Percentiles rank a stretch among this genome's conserved stretches.
phyloP scores from a whole-genome alignment of 2,888 invertebrate species.

The Amphipyra tragopoginis region DNA sequence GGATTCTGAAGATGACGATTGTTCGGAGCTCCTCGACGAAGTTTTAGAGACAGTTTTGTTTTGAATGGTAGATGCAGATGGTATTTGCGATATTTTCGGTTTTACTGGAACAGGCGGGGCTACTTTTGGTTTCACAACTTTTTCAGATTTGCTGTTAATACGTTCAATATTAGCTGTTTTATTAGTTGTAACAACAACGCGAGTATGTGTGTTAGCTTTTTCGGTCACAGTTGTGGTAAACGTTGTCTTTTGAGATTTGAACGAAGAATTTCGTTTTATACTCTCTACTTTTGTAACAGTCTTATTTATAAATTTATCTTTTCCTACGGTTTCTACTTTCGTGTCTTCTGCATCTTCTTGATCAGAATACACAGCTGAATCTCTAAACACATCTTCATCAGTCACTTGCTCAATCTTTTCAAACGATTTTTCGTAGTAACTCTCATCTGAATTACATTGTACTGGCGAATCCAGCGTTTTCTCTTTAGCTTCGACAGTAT shows the following conservation, averaged over 20 bases:
- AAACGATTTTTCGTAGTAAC: constrained; percentile 94
- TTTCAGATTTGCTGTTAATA: constrained; percentile 65
- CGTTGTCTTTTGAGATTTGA: constrained; percentile 72
- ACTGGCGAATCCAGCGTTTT: constrained; percentile 50
- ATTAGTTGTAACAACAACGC: constrained; percentile 56
- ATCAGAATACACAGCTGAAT: constrained; percentile 96
- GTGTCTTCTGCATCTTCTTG: constrained; percentile 89
- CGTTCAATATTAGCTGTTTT: constrained; percentile 62
- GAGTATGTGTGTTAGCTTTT: constrained; percentile 67
- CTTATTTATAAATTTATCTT: constrained; percentile 67
- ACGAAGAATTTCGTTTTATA: constrained; percentile 74
- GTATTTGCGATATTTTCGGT: constrained; percentile 84
- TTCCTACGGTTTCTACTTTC: constrained; percentile 62
- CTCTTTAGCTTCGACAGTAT: constrained; percentile 53
- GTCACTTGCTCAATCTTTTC: constrained; percentile 93
- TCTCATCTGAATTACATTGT: constrained; percentile 88
- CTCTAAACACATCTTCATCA: constrained; percentile 93
- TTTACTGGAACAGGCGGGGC: constrained; percentile 92
- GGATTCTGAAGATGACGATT: constrained; percentile 73
- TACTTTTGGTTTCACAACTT: constrained; percentile 81
- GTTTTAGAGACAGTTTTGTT: constrained; percentile 62
- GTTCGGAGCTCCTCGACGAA: constrained; percentile 66
- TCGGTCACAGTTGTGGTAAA: constrained; percentile 63
- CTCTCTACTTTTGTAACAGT: constrained; percentile 74
- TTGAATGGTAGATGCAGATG: constrained; percentile 62